Base-by-base conservation (phyloP, 2,888 invertebrate species). In the Agrochola lychnidis region DNA sequence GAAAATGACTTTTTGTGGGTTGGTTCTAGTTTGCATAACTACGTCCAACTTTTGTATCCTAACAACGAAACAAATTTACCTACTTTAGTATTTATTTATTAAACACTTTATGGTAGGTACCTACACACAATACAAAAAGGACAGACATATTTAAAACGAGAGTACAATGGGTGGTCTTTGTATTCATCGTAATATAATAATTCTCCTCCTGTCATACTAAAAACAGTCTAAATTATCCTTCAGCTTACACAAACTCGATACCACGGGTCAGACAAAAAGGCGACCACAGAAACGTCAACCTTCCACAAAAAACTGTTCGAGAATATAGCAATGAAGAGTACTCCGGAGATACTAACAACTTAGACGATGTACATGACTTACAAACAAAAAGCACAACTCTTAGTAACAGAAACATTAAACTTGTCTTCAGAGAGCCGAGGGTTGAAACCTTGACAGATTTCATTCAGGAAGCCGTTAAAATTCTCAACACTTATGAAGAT, bases 391-490 rank as follows among this genome's bases (percentile, higher is more conserved):
- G 30, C 9, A 72, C 61, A 40, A 64, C 25, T 7, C 68, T 25
- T 5, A 57, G 6, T 14, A 48, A 30, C 12, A 56, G 40, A 45
- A 61, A 14, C 25, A 25, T 25, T 10, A 51, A 79, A 66, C 40
- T 14, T 3, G 56, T 68, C 0, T 61, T 69, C 9, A 48, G 19
- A 30, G 12, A 14, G 0, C 12, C 9, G 0, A 36, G 63, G 12
- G 51, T 64, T 0, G 53, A 88, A 5, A 85, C 83, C 19, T 91
- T 95, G 19, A 90, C 91, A 0, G 91, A 93, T 63, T 94, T 94
- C n/a, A 25, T 94, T 0, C 74, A 83, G 75, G 79, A 90, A n/a
- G 72, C 79, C 0, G 59, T 92, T 14, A 48, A 67, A 0, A 83
- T 89, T 5, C 36, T 95, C 0, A 88, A 87, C 9, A 74, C 76